A percentile compares a stretch with the other conserved stretches of the same genome.
phyloP scores from a whole-genome alignment of 64 coral and sea anemone species.

The Astreopora myriophthalma region DNA sequence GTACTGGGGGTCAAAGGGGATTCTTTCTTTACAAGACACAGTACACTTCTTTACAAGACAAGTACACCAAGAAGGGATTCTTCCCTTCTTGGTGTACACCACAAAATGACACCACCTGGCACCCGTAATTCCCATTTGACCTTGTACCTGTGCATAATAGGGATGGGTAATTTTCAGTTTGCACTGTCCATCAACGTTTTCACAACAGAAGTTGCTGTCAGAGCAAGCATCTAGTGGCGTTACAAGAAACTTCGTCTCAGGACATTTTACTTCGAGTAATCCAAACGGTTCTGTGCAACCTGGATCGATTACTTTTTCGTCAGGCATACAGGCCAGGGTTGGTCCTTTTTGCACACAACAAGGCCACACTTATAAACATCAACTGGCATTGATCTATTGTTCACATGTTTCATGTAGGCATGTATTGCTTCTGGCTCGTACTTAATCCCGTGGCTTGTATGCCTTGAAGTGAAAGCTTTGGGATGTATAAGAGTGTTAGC shows the following conservation, averaged over 20 bases:
- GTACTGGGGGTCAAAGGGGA: neutral
- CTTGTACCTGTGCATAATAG: constrained; percentile 14
- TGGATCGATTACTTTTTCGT: constrained; percentile 46
- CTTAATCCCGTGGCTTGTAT: constrained; percentile 4
- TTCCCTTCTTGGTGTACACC: neutral
- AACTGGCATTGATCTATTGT: neutral
- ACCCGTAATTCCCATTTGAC: too few relatives aligned
- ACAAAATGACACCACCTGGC: too few relatives aligned
- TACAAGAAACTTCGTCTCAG: neutral
- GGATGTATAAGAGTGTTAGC: constrained; percentile 18
- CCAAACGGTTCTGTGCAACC: constrained; percentile 1
- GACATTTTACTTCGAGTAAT: neutral
- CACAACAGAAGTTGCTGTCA: neutral
- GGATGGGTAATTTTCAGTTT: neutral
- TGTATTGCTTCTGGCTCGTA: constrained; percentile 16
- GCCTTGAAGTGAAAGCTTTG: neutral
- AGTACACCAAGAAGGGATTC: too few relatives aligned
- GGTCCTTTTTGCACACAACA: neutral
- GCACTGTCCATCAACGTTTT: neutral
- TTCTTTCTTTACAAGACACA: neutral
- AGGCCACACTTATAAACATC: constrained; percentile 3
- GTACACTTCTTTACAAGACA: neutral
- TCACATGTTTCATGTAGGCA: neutral
- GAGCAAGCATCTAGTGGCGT: constrained; percentile 35
- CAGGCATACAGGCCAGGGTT: neutral